Conservation (phyloP, 2,797 vertebrate species). For the Corythornis leucogaster region DNA sequence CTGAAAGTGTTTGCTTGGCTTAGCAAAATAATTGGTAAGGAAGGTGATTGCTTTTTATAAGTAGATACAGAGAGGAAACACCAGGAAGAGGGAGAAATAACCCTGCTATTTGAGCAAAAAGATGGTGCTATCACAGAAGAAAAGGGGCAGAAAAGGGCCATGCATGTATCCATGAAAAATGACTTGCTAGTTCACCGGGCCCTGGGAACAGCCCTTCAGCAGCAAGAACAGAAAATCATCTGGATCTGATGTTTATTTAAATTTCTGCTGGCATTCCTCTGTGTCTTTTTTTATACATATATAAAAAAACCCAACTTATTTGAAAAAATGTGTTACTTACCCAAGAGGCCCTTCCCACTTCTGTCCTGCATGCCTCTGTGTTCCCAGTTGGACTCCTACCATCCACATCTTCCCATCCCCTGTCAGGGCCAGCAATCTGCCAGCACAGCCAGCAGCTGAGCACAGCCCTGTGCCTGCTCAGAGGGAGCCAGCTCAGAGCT, state of each 20-base stretch:
- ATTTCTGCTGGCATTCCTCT: not conserved
- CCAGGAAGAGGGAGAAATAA: not conserved
- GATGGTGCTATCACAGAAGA: not conserved
- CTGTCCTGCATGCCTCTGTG: not conserved
- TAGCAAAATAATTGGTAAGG: not conserved
- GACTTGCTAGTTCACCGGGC: not conserved
- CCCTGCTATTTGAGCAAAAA: not conserved
- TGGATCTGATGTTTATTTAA: not conserved
- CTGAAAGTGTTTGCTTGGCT: not conserved
- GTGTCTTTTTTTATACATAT: not conserved
- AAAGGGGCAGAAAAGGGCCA: not conserved
- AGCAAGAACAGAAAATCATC: not conserved
- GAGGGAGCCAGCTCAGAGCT: not conserved
- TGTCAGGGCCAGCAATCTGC: not conserved
- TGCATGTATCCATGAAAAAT: not conserved
- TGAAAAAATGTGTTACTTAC: not conserved
- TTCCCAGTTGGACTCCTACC: not conserved
- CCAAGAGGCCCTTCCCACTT: not conserved
- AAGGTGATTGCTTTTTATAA: not conserved
- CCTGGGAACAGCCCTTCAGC: not conserved
- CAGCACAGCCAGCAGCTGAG: not conserved
- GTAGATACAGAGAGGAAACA: not conserved
- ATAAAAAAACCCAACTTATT: not conserved
- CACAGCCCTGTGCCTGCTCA: not conserved
- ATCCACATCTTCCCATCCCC: rapidly evolving